phyloP scores from a whole-genome alignment of 2,888 invertebrate species.

The Reticulitermes lucifugus region DNA sequence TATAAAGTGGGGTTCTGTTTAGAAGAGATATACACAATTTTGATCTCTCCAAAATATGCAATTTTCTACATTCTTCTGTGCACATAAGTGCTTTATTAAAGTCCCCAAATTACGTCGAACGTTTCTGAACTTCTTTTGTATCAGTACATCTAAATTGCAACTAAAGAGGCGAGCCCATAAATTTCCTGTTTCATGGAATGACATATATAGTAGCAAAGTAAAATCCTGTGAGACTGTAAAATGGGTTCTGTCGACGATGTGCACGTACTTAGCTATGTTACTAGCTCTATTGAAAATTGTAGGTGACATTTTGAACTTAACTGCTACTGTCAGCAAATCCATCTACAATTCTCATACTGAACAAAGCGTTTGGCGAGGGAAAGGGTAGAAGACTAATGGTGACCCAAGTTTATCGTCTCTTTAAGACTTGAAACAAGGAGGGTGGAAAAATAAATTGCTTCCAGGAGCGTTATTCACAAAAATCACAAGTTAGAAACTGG shows the following conservation, averaged over 20 bases:
- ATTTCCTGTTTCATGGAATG: no score
- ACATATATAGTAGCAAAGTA: no score
- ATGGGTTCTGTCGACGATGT: neutral
- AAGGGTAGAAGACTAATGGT: conserved; percentile 17
- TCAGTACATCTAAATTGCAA: no score
- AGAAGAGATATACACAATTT: no score
- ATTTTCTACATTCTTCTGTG: no score
- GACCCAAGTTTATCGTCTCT: conserved; percentile 5
- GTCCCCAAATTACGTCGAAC: no score
- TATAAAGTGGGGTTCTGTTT: no score
- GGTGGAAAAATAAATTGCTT: conserved; percentile 14
- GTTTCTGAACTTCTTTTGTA: no score
- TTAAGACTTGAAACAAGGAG: conserved; percentile 15
- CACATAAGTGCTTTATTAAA: no score
- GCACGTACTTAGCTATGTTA: neutral
- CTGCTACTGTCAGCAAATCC: conserved; percentile 13
- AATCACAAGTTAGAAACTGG: neutral
- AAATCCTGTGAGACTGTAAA: neutral
- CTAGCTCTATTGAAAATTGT: neutral
- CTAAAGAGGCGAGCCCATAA: no score
- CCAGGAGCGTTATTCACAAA: neutral
- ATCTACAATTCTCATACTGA: neutral
- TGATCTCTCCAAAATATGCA: no score
- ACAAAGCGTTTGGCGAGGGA: neutral
- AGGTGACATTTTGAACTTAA: conserved; percentile 20